phyloP scores from a whole-genome alignment of 2,113 vertebrate species.

The Bombycilla garrulus region DNA sequence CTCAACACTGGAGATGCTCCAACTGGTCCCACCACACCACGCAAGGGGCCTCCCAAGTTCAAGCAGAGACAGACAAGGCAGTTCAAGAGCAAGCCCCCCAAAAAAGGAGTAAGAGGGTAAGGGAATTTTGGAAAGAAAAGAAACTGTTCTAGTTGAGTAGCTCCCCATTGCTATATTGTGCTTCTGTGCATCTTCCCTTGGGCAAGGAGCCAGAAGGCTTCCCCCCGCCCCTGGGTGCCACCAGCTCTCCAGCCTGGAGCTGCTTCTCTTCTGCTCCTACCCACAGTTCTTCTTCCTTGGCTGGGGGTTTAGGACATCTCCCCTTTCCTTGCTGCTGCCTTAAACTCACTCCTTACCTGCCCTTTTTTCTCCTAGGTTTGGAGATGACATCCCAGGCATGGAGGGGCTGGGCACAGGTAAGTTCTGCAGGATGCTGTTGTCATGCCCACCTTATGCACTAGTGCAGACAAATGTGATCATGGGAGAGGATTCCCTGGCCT shows the following conservation, averaged over 20 bases:
- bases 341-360: neutral
- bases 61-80: conserved; percentile 95
- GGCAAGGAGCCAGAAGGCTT: neutral
- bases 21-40: conserved; percentile 84
- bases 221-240: fast-evolving
- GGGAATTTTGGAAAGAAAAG: neutral
- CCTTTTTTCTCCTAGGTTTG: conserved; percentile 78
- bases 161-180: neutral
- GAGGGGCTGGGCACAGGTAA: conserved; percentile 91
- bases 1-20: conserved; percentile 60
- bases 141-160: neutral
- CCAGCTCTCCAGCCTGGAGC: neutral
- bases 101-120: conserved; percentile 95
- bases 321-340: neutral
- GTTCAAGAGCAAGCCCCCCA: conserved; percentile 98
- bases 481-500: neutral
- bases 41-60: conserved; percentile 95
- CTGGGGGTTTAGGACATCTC: neutral
- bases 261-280: neutral
- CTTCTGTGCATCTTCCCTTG: neutral
- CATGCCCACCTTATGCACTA: neutral
- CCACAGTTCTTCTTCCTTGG: neutral
- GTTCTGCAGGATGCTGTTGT: neutral
- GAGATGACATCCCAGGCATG: conserved; percentile 97
- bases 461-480: neutral